Evolutionary conservation across 2,888 invertebrate species (phyloP).

Genomic region (Chalcosyrphus nemorum): DNA sequence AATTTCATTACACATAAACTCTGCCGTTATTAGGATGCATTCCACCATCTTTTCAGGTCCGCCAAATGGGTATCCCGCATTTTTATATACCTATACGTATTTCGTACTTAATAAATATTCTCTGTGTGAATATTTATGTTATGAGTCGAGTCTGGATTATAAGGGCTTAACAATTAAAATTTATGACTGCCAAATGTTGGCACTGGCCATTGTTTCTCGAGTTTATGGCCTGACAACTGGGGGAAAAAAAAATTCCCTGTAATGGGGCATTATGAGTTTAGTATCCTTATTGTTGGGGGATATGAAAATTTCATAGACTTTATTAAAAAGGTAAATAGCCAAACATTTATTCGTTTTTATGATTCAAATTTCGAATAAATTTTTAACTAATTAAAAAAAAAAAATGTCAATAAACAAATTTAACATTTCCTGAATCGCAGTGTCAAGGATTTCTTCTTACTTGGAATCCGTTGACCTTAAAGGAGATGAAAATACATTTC

Average conservation of each 20-base stretch:
- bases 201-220: neutral
- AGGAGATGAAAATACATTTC: conserved; percentile 3
- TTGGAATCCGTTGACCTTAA: neutral
- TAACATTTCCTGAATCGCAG: neutral
- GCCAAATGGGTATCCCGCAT: neutral
- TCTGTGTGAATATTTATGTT: neutral
- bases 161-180: conserved; percentile 43
- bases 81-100: neutral
- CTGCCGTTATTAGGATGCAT: conserved; percentile 11
- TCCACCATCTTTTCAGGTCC: neutral
- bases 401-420: too few species aligned
- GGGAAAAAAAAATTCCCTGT: neutral
- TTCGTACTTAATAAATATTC: conserved; percentile 9
- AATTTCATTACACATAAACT: conserved; percentile 41
- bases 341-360: neutral
- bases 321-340: conserved; percentile 8
- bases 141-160: neutral
- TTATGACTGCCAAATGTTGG: conserved; percentile 31
- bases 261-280: conserved; percentile 28
- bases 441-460: conserved; percentile 1
- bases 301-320: neutral
- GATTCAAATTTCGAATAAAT: neutral
- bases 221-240: conserved; percentile 4
- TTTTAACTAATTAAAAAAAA: too few species aligned
- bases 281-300: neutral